phyloP scores from a whole-genome alignment of 2,888 invertebrate genomes.

The Osmoderma eremita region DNA sequence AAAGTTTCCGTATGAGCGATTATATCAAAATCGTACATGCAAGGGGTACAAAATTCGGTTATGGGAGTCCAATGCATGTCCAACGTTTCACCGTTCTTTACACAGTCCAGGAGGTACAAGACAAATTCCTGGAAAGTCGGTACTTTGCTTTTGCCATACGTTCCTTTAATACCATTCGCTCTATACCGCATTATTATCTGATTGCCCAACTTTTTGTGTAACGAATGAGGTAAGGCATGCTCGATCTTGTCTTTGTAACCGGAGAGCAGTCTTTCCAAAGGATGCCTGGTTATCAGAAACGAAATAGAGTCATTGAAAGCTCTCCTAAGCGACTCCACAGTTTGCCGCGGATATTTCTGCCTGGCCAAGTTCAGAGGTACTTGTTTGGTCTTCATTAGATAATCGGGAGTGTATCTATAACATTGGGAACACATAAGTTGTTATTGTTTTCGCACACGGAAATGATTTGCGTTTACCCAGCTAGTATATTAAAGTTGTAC shows the following conservation, averaged over 20 bases:
- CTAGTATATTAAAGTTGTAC: constrained; percentile 89
- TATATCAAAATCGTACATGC: constrained; percentile 83
- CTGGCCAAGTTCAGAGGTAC: constrained; percentile 82
- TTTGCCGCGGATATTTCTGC: constrained; percentile 81
- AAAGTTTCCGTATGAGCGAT: constrained; percentile 86
- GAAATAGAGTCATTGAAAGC: constrained; percentile 82
- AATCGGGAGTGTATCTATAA: constrained; percentile 75
- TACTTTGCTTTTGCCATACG: constrained; percentile 63
- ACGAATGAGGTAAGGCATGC: constrained; percentile 82
- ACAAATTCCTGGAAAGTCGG: constrained; percentile 87
- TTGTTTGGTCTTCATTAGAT: constrained; percentile 79
- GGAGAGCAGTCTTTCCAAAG: constrained; percentile 81
- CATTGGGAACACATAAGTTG: no score
- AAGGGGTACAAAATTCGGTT: constrained; percentile 85
- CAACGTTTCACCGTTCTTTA: constrained; percentile 70
- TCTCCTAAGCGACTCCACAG: constrained; percentile 74
- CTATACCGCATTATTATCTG: constrained; percentile 81
- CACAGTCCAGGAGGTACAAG: constrained; percentile 78
- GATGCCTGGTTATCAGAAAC: constrained; percentile 85
- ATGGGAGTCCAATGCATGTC: constrained; percentile 93
- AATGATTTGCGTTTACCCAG: constrained; percentile 67
- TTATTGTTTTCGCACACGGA: background rate
- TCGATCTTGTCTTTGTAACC: constrained; percentile 88
- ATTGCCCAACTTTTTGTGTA: constrained; percentile 82
- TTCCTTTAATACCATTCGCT: background rate